Conservation (phyloP, 1,140 invertebrate genomes). For the Pogonomyrmex barbatus region DNA sequence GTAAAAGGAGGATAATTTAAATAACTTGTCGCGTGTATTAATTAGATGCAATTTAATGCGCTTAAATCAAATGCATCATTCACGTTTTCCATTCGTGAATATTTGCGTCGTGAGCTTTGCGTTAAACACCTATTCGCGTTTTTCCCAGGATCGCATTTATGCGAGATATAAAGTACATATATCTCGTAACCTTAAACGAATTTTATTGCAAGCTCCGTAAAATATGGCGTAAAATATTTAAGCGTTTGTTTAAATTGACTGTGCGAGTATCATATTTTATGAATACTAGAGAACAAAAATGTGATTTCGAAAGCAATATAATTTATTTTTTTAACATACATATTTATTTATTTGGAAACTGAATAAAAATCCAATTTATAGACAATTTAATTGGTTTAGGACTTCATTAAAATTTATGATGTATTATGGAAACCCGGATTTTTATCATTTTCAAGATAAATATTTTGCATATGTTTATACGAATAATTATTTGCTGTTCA, state of each 20-base stretch:
- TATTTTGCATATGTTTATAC: not conserved
- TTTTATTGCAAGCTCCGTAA: not conserved
- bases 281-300: not conserved
- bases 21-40: not conserved
- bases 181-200: not conserved
- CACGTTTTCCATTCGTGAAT: not conserved
- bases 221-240: not conserved
- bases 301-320: not conserved
- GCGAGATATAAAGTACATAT: not conserved
- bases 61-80: not conserved
- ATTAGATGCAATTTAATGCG: constrained; percentile 1
- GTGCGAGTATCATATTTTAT: not conserved
- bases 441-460: not conserved
- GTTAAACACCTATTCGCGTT: not conserved
- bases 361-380: not conserved
- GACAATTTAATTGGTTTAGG: not conserved
- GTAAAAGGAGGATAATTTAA: not conserved
- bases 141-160: not conserved
- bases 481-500: not conserved
- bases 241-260: not conserved
- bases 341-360: not conserved
- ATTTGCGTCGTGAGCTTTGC: not conserved
- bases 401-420: not conserved
- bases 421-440: not conserved
- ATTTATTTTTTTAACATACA: not conserved